Base-by-base conservation (phyloP, 2,888 invertebrate species). In the Lamellibrachia satsuma region DNA sequence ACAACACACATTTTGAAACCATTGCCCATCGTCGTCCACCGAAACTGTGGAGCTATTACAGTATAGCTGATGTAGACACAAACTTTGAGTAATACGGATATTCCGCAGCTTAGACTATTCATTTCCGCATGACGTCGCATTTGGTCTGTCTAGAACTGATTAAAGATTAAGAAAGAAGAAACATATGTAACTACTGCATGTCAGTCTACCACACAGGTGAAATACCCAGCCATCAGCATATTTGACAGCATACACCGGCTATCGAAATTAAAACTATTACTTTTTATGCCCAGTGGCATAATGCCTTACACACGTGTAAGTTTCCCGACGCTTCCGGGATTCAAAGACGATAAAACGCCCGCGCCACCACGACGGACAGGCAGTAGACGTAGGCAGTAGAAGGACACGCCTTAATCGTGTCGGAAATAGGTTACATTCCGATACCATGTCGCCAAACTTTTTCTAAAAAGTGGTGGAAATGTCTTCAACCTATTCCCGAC, bases 301-400 rank as follows among this genome's bases (percentile, higher is more conserved):
- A 39, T 39, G 39, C 39, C 39, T 39, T 39, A 39, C 39, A 39
- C n/a, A 75, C 75, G 75, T 75, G 75, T 75, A 4, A 75, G 6
- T 75, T 75, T 22, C 75, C 75, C 75, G 75, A 22, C 75, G 75
- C 75, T n/a, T n/a, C n/a, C 75, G 75, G 75, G 75, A 75, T 75
- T 60, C n/a, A 22, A 75, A 22, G 15, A 75, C 75, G 75, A 75
- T 75, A 75, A 75, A 22, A 6, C 75, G 75, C 75, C 75, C 22
- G n/a, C 75, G 75, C 22, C 3, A 22, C n/a, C 75, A 6, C 22
- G n/a, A 6, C 75, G 75, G 75, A 75, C 75, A 22, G 22, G 39
- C 39, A 39, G 39, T 39, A 39, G 39, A 39, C 39, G 39, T 39
- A 11, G 15, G 75, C 22, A 75, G n/a, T 22, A 75, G 75, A 75